These are phyloP conservation scores for Protobothrops mucrosquamatus DNA, from an alignment of 2,113 vertebrate genomes.

Conservation along the genomic window DNA sequence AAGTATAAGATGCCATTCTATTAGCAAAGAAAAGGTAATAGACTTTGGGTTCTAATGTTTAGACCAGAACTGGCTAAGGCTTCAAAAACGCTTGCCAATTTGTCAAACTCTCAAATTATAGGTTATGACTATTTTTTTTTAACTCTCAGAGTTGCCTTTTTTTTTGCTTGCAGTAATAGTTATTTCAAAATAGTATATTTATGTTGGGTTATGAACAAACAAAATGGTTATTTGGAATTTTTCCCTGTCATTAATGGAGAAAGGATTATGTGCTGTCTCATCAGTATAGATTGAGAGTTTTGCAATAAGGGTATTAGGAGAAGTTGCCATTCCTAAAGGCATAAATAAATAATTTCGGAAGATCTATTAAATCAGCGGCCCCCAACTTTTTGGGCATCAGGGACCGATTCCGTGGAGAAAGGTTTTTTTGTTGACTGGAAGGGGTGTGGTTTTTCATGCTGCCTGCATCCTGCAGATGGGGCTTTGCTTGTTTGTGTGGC, in stretches of 20 bases:
- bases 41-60: not conserved
- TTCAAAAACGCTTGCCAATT: not conserved
- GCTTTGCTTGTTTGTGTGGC: too few relatives aligned
- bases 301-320: constrained; percentile 24
- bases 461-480: too few relatives aligned
- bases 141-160: not conserved
- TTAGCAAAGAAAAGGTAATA: not conserved
- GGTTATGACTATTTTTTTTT: constrained; percentile 24
- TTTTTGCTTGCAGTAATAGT: not conserved
- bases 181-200: not conserved
- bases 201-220: not conserved
- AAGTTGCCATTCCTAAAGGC: constrained; percentile 35
- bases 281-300: constrained; percentile 19
- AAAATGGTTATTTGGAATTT: constrained; percentile 5
- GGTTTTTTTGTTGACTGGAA: too few relatives aligned
- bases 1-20: not conserved
- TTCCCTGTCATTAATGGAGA: constrained; percentile 5
- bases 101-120: constrained; percentile 14
- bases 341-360: constrained; percentile 31
- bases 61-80: not conserved
- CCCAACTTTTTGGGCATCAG: too few relatives aligned
- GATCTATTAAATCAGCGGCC: not conserved
- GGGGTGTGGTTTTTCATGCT: too few relatives aligned
- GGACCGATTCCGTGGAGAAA: too few relatives aligned
- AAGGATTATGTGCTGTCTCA: constrained; percentile 50